A percentile compares a stretch with the other conserved stretches of the same genome.
Conservation (phyloP, 2,888 invertebrate species). For the Dugesia japonica region DNA sequence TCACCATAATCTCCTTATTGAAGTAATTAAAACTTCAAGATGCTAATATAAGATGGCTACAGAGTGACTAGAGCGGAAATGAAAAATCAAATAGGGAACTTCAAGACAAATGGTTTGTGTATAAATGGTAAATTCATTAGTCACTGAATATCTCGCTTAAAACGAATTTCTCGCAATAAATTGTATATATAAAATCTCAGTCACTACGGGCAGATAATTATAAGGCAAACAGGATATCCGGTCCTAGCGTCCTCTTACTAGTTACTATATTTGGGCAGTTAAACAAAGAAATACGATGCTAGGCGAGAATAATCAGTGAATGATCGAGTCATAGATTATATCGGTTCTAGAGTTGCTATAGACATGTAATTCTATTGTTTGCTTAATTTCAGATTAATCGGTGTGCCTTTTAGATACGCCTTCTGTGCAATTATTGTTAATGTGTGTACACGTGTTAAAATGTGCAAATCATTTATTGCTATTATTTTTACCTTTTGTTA, state of each 20-base stretch:
- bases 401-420: background rate
- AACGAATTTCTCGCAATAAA: background rate
- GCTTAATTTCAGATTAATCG: background rate
- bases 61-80: background rate
- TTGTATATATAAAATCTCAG: background rate
- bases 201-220: slow-evolving; percentile 5
- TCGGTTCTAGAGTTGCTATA: slow-evolving; percentile 1
- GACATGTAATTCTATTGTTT: slow-evolving; percentile 3
- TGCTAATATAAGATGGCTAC: background rate
- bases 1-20: no score
- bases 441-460: background rate
- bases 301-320: background rate
- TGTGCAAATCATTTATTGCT: background rate
- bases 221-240: background rate
- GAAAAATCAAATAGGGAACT: slow-evolving; percentile 20
- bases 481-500: background rate
- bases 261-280: slow-evolving; percentile 20
- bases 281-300: background rate
- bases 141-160: background rate
- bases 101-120: background rate
- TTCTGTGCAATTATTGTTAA: background rate
- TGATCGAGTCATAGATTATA: slow-evolving; percentile 1
- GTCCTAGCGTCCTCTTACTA: slow-evolving; percentile 10
- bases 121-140: background rate
- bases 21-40: background rate